Evolutionary conservation across 2,797 vertebrate species (phyloP).

Genomic region (Intellagama lesueurii): DNA sequence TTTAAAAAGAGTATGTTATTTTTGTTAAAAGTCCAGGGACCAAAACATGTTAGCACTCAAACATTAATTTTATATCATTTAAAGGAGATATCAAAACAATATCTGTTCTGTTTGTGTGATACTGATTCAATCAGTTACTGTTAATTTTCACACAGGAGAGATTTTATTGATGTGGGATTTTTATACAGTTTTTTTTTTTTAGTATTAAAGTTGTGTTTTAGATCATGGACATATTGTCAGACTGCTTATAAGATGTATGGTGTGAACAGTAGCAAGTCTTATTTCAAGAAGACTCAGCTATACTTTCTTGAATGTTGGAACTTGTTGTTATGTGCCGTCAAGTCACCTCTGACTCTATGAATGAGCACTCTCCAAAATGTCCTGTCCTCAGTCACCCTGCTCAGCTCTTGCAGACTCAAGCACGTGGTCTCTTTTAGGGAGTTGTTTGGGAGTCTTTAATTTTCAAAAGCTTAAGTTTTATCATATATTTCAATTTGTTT

Average conservation of each 20-base stretch:
- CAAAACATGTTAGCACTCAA: constrained; percentile 79
- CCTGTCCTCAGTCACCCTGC: too few relatives aligned
- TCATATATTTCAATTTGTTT: constrained; percentile 53
- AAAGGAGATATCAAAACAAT: constrained; percentile 77
- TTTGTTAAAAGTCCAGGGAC: constrained; percentile 80
- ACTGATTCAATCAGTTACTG: constrained; percentile 66
- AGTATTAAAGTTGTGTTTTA: constrained; percentile 64
- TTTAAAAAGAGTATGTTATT: constrained; percentile 75
- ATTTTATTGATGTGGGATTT: constrained; percentile 51
- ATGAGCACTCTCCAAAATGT: too few relatives aligned
- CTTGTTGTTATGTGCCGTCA: constrained; percentile 21
- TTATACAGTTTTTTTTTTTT: constrained; percentile 35
- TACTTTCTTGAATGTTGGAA: constrained; percentile 55
- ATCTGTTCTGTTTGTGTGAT: constrained; percentile 60
- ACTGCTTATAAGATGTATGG: constrained; percentile 25
- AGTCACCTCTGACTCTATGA: too few relatives aligned
- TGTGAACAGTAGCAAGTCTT: constrained; percentile 43
- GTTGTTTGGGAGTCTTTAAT: constrained; percentile 53
- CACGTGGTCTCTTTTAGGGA: background rate
- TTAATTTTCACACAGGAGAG: constrained; percentile 54
- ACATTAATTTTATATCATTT: constrained; percentile 78
- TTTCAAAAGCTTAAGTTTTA: constrained; percentile 62
- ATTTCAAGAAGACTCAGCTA: constrained; percentile 31
- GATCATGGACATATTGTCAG: constrained; percentile 45
- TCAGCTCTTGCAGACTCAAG: too few relatives aligned